A percentile compares a stretch with the other conserved stretches of the same genome.
Conservation (phyloP, 2,113 vertebrate species). For the Cephalopholis sonnerati region DNA sequence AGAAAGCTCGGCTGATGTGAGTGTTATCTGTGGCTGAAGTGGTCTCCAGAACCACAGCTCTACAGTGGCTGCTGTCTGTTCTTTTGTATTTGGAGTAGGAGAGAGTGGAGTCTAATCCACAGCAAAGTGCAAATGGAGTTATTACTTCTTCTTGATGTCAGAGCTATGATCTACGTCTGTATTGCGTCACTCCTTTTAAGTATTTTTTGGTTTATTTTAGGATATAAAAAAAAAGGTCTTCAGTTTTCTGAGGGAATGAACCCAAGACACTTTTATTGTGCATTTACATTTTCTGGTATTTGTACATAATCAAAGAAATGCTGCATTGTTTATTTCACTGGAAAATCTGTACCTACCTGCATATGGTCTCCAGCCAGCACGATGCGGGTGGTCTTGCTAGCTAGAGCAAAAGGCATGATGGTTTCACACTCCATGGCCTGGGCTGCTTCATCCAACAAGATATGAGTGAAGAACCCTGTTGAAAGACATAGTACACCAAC, state of each 20-base stretch:
- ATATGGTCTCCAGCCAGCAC: slow-evolving; percentile 99
- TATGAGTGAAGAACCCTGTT: slow-evolving; percentile 96
- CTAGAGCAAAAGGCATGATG: slow-evolving; percentile 98
- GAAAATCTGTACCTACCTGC: slow-evolving; percentile 87
- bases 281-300: too few relatives aligned
- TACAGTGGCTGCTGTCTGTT: background rate
- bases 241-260: background rate
- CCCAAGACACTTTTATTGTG: background rate
- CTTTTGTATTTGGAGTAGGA: slow-evolving; percentile 34
- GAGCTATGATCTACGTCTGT: background rate
- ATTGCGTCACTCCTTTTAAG: background rate
- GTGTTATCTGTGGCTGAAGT: slow-evolving; percentile 42
- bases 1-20: slow-evolving; percentile 48
- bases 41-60: slow-evolving; percentile 2
- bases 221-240: background rate
- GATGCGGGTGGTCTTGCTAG: slow-evolving; percentile 92
- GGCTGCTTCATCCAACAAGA: slow-evolving; percentile 98
- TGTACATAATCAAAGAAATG: background rate
- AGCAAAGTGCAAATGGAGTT: slow-evolving; percentile 1
- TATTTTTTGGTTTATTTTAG: background rate
- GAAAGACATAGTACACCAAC: slow-evolving; percentile 13
- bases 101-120: slow-evolving; percentile 15
- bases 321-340: background rate
- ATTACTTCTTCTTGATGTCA: background rate
- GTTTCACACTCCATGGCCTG: slow-evolving; percentile 99